phyloP scores from a whole-genome alignment of 2,888 invertebrate species.

The Lasioglossum morio region DNA sequence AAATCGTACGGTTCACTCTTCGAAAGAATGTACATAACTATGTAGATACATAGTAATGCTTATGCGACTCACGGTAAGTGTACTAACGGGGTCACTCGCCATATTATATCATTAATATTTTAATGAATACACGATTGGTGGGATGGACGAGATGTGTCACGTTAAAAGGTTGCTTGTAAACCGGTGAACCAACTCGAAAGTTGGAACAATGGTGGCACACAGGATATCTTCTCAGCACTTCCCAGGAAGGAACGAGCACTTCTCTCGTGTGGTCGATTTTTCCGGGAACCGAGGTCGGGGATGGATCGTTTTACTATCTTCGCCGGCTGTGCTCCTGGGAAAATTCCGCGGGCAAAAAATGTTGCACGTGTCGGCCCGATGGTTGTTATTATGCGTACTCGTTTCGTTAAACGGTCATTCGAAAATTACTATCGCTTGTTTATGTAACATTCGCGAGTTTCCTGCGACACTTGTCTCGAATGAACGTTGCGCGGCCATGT shows the following conservation, averaged over 20 bases:
- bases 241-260: conserved; percentile 62
- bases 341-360: conserved; percentile 33
- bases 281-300: conserved; percentile 48
- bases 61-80: background rate
- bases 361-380: conserved; percentile 19
- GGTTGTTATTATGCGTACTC: background rate
- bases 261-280: conserved; percentile 47
- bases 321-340: conserved; percentile 8
- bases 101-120: background rate
- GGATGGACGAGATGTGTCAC: background rate
- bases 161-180: background rate
- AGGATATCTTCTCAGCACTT: conserved; percentile 71
- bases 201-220: conserved; percentile 66
- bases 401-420: background rate
- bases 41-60: background rate
- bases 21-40: too few species aligned
- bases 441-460: conserved; percentile 14
- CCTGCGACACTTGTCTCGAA: conserved; percentile 26
- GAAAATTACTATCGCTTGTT: conserved; percentile 25
- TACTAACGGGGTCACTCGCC: background rate
- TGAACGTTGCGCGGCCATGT: conserved; percentile 28
- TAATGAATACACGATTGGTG: conserved; percentile 29
- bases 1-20: background rate
- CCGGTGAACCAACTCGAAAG: background rate
- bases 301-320: conserved; percentile 57